Evolutionary conservation across 2,797 vertebrate species (phyloP).

Genomic region (Eurystomus glaucurus): DNA sequence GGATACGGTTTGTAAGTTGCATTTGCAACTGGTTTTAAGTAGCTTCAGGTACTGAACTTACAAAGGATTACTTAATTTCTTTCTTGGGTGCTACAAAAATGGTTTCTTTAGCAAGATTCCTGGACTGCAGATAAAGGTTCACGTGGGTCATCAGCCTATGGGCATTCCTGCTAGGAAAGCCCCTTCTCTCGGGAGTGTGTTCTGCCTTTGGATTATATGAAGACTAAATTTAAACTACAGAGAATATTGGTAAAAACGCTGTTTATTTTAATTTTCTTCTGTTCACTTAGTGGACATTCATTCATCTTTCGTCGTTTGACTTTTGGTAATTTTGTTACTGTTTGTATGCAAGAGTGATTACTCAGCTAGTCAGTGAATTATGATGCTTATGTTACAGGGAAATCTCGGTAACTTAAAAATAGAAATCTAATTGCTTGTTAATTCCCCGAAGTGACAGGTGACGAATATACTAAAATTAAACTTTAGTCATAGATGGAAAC

Average conservation of each 20-base stretch:
- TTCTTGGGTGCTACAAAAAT: background rate
- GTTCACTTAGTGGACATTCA: accelerated
- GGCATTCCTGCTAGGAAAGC: background rate
- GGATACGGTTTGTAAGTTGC: background rate
- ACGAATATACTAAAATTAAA: background rate
- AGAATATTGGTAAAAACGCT: background rate
- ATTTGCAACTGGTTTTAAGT: background rate
- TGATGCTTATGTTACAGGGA: background rate
- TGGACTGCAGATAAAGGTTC: background rate
- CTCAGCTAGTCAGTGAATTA: background rate
- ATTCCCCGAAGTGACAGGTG: background rate
- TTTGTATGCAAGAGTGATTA: background rate
- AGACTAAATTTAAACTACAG: background rate
- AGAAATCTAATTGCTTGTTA: background rate
- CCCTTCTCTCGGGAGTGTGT: background rate
- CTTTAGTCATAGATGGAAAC: background rate
- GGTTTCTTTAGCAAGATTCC: background rate
- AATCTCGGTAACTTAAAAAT: background rate
- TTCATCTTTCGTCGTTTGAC: background rate
- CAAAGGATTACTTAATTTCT: accelerated
- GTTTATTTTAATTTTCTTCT: background rate
- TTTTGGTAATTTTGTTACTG: background rate
- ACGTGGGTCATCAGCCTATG: accelerated
- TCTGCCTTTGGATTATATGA: background rate
- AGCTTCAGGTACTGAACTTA: background rate